Evolutionary conservation across 2,888 invertebrate genomes (phyloP).

Genomic region (Pantelozetes paolii): DNA sequence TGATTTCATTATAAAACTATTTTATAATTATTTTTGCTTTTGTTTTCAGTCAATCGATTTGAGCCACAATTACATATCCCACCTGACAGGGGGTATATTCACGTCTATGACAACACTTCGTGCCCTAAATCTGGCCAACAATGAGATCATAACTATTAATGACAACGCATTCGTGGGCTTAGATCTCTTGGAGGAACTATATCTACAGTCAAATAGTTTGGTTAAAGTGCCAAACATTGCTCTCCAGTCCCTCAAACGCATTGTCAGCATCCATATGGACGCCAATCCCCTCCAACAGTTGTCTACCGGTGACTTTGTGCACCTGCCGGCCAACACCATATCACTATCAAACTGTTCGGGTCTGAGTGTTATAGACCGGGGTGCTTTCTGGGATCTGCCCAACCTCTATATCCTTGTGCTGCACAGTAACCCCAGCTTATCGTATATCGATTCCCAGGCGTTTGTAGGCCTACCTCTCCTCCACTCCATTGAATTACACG

Average conservation of each 20-base stretch:
- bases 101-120: conserved; percentile 49
- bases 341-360: conserved; percentile 52
- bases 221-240: conserved; percentile 45
- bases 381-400: conserved; percentile 53
- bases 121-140: conserved; percentile 50
- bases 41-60: conserved; percentile 49
- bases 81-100: conserved; percentile 50
- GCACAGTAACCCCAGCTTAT: conserved; percentile 53
- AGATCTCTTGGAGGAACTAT: conserved; percentile 48
- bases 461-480: conserved; percentile 52
- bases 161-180: conserved; percentile 51
- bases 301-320: conserved; percentile 48
- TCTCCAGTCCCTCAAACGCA: conserved; percentile 44
- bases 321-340: conserved; percentile 51
- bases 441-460: conserved; percentile 53
- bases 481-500: conserved; percentile 52
- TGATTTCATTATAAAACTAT: too few species aligned
- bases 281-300: conserved; percentile 49
- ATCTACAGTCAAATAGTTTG: conserved; percentile 45
- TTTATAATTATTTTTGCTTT: background rate
- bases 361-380: conserved; percentile 52
- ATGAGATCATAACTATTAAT: conserved; percentile 50
- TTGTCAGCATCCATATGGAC: conserved; percentile 47
- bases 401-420: conserved; percentile 51
- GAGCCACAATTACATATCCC: conserved; percentile 51